phyloP scores from a whole-genome alignment of 1,140 invertebrate genomes.

The Drosophila eugracilis region DNA sequence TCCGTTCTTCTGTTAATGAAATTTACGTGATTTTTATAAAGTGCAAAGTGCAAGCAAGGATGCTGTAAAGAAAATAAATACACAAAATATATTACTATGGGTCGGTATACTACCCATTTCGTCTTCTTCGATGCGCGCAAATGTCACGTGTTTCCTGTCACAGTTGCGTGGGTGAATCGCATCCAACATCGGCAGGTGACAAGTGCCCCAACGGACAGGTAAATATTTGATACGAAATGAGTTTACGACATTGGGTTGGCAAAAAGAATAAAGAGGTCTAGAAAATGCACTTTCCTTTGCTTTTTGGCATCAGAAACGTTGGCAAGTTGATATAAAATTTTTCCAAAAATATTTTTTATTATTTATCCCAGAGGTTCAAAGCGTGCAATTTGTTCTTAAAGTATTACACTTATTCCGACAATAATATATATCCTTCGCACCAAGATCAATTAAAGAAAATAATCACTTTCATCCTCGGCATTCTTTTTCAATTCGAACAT shows the following conservation, averaged over 20 bases:
- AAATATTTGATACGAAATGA: constrained; percentile 40
- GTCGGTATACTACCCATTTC: constrained; percentile 11
- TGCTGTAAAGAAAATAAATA: constrained; percentile 12
- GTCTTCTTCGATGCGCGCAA: constrained; percentile 34
- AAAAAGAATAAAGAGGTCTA: background rate
- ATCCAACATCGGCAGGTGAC: constrained; percentile 23
- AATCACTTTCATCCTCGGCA: constrained; percentile 3
- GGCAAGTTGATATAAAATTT: too few species aligned
- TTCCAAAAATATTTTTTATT: background rate
- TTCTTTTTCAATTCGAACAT: background rate
- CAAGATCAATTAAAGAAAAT: constrained; percentile 13
- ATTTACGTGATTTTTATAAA: constrained; percentile 74
- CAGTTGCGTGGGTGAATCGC: constrained; percentile 12
- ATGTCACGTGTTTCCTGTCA: constrained; percentile 67
- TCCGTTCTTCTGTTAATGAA: constrained; percentile 60
- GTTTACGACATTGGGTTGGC: constrained; percentile 8
- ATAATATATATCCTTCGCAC: background rate
- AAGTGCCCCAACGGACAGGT: constrained; percentile 16
- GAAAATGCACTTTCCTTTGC: too few species aligned
- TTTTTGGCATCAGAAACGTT: too few species aligned
- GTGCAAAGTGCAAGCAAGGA: constrained; percentile 36
- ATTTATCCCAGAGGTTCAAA: too few species aligned
- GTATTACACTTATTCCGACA: too few species aligned
- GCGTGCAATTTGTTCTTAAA: too few species aligned
- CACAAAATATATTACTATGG: constrained; percentile 8